These are phyloP conservation scores for Drosophila burlai DNA, from an alignment of 1,140 invertebrate genomes.

Conservation along the genomic window DNA sequence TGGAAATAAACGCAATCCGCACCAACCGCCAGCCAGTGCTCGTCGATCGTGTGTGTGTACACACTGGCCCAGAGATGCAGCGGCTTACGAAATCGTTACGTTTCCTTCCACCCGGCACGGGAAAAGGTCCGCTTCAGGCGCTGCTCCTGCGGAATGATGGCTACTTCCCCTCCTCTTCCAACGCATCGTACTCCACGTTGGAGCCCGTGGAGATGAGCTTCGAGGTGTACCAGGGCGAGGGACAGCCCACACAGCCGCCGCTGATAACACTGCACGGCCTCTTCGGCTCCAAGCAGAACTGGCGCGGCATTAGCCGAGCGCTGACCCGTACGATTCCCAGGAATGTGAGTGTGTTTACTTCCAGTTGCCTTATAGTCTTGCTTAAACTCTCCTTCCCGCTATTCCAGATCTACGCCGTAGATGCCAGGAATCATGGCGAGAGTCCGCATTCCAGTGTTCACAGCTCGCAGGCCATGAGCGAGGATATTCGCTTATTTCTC, in stretches of 20 bases:
- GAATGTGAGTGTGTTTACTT: constrained; percentile 85
- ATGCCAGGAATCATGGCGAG: constrained; percentile 96
- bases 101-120: constrained; percentile 8
- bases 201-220: constrained; percentile 43
- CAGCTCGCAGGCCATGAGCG: constrained; percentile 90
- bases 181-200: neutral
- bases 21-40: neutral
- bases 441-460: constrained; percentile 91
- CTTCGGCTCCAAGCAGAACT: constrained; percentile 94
- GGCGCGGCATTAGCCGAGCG: constrained; percentile 91
- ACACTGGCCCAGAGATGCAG: constrained; percentile 34
- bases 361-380: neutral
- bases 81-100: constrained; percentile 39
- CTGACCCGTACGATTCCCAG: constrained; percentile 87
- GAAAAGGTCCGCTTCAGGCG: neutral
- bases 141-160: neutral
- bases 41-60: constrained; percentile 14
- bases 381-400: neutral
- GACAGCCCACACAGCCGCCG: constrained; percentile 85
- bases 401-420: constrained; percentile 89
- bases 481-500: constrained; percentile 89
- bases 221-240: constrained; percentile 38
- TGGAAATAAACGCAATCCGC: neutral
- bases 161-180: neutral
- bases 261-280: constrained; percentile 94